Evolutionary conservation across 2,888 invertebrate genomes (phyloP).

Genomic region (Netelia fuscicornis): DNA sequence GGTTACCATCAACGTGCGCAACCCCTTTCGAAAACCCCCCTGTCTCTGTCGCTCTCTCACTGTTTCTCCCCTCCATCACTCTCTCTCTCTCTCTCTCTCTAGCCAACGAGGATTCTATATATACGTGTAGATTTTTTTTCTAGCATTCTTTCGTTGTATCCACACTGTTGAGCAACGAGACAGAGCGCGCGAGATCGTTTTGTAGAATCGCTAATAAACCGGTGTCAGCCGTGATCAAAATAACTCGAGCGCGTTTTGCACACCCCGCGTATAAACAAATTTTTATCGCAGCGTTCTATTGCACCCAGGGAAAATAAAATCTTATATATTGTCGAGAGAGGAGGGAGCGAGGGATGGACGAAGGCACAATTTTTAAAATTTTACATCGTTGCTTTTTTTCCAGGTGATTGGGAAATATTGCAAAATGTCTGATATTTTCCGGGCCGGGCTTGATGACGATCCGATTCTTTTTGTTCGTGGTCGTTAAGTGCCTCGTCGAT

Average conservation of each 20-base stretch:
- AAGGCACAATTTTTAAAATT: background rate
- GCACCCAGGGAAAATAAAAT: background rate
- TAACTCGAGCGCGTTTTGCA: conserved; percentile 21
- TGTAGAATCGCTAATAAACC: conserved; percentile 54
- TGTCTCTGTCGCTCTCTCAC: conserved; percentile 22
- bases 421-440: no score
- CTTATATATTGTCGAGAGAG: background rate
- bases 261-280: conserved; percentile 32
- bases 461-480: background rate
- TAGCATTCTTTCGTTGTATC: conserved; percentile 20
- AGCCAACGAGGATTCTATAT: background rate
- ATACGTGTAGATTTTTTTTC: conserved; percentile 31
- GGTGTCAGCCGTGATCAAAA: conserved; percentile 48
- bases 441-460: background rate
- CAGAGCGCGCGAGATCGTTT: conserved; percentile 32
- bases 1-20: conserved; percentile 60
- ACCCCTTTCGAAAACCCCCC: conserved; percentile 53
- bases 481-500: conserved; percentile 41
- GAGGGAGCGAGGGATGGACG: background rate
- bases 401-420: background rate
- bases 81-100: conserved; percentile 6
- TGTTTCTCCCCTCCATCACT: conserved; percentile 23
- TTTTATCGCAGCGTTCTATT: conserved; percentile 26
- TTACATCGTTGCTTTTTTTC: background rate
- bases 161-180: conserved; percentile 39